Evolutionary conservation across 2,113 vertebrate genomes (phyloP).

Genomic region (Lepus americanus): DNA sequence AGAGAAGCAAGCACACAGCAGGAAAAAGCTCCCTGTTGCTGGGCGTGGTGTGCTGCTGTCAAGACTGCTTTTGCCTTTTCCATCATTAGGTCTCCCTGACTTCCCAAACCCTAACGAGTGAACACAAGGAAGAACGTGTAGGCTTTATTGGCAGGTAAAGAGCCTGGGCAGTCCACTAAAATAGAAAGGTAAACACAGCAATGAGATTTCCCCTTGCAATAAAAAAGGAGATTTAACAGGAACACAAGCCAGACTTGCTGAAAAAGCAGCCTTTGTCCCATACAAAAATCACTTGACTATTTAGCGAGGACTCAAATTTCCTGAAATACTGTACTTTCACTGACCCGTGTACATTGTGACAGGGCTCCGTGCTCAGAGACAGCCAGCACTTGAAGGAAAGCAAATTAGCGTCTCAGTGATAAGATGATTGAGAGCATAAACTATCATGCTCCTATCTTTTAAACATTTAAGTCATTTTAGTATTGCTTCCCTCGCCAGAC

Average conservation of each 20-base stretch:
- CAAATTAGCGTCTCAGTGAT: not conserved
- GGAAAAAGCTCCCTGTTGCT: not conserved
- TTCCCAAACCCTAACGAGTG: constrained; percentile 72
- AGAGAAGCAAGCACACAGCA: not conserved
- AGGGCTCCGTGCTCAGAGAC: constrained; percentile 46
- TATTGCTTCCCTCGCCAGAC: constrained; percentile 12
- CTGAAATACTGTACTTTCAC: constrained; percentile 67
- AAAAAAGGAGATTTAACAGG: constrained; percentile 53
- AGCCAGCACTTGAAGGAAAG: not conserved
- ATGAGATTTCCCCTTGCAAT: not conserved
- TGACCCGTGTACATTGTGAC: not conserved
- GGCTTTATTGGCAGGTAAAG: constrained; percentile 67
- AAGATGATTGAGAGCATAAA: not conserved
- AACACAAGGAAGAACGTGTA: constrained; percentile 68
- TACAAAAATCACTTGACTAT: constrained; percentile 64
- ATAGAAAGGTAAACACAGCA: constrained; percentile 74
- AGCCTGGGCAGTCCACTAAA: constrained; percentile 75
- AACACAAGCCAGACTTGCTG: constrained; percentile 75
- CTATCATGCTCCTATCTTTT: not conserved
- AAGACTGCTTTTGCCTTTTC: not conserved
- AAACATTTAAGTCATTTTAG: not conserved
- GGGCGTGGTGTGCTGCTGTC: not conserved
- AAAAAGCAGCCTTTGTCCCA: constrained; percentile 82
- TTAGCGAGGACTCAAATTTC: constrained; percentile 72
- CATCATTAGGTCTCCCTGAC: not conserved